These are phyloP conservation scores for Panurus biarmicus DNA, from an alignment of 2,113 vertebrate genomes.

Conservation along the genomic window DNA sequence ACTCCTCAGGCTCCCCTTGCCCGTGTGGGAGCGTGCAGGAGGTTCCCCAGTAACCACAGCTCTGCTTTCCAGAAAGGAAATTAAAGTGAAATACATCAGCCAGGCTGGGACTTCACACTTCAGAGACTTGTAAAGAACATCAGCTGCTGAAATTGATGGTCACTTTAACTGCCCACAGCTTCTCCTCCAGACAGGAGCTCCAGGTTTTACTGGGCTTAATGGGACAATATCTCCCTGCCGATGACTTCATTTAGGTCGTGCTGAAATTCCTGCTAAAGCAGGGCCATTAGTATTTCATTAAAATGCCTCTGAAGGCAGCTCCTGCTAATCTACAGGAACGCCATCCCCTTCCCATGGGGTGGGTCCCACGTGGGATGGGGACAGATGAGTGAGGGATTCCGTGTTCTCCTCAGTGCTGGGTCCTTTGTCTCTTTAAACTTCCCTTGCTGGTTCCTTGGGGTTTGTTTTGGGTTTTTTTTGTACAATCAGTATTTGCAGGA, in stretches of 20 bases:
- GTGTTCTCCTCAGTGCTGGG: background rate
- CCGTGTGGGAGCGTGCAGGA: background rate
- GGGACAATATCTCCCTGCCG: conserved; percentile 63
- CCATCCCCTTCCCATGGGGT: background rate
- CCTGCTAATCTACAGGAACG: conserved; percentile 6
- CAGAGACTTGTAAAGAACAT: conserved; percentile 61
- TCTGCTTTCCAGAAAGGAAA: conserved; percentile 75
- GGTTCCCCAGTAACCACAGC: conserved; percentile 61
- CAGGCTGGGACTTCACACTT: conserved; percentile 75
- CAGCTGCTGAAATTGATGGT: conserved; percentile 67
- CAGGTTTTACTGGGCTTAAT: conserved; percentile 67
- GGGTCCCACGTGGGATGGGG: background rate
- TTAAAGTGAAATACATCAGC: conserved; percentile 76
- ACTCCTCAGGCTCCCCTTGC: conserved; percentile 8
- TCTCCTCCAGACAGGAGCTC: conserved; percentile 68
- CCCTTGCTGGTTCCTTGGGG: background rate
- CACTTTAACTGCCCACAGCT: conserved; percentile 64
- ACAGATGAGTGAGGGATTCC: accelerated
- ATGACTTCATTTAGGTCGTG: conserved; percentile 53
- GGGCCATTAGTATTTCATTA: conserved; percentile 60
- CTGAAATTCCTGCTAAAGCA: conserved; percentile 62
- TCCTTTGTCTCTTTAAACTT: background rate
- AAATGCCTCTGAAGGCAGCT: conserved; percentile 39
- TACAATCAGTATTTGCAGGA: background rate
- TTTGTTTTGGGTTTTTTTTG: background rate